Conservation (phyloP, 2,888 invertebrate genomes). For the Sphaeridia pumilis region DNA sequence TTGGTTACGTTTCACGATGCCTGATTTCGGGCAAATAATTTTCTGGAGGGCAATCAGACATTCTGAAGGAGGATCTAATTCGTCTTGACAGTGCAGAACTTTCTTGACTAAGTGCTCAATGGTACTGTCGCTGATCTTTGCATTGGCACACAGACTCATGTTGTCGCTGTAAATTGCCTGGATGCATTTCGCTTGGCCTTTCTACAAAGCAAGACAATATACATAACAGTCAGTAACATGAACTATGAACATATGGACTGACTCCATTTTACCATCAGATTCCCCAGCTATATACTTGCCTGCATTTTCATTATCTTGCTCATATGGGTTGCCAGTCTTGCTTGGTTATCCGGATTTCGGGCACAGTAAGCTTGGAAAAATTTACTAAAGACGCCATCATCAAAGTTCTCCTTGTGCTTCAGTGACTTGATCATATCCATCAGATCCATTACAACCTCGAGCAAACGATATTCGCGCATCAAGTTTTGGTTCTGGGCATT, state of each 20-base stretch:
- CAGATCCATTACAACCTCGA: conserved; percentile 87
- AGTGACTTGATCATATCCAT: conserved; percentile 88
- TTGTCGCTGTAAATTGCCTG: conserved; percentile 96
- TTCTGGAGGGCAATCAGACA: conserved; percentile 93
- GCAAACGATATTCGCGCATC: conserved; percentile 90
- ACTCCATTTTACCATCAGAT: no score
- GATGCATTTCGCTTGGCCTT: conserved; percentile 90
- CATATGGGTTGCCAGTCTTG: conserved; percentile 80
- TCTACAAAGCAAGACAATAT: conserved; percentile 50
- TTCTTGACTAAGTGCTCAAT: conserved; percentile 97
- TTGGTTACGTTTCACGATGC: conserved; percentile 89
- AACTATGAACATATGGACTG: no score
- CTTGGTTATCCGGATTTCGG: conserved; percentile 93
- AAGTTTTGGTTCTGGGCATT: conserved; percentile 76
- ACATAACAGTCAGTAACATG: no score
- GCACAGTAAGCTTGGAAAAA: conserved; percentile 96
- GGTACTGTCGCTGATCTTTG: conserved; percentile 77
- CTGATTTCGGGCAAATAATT: conserved; percentile 89
- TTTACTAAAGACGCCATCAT: conserved; percentile 91
- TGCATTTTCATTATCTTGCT: conserved; percentile 89
- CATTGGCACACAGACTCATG: conserved; percentile 82
- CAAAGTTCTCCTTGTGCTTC: conserved; percentile 81
- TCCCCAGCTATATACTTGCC: no score
- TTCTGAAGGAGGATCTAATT: conserved; percentile 38
- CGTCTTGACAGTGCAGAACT: conserved; percentile 58